Conservation (phyloP, 1,140 invertebrate species). For the Dufourea novaeangliae region DNA sequence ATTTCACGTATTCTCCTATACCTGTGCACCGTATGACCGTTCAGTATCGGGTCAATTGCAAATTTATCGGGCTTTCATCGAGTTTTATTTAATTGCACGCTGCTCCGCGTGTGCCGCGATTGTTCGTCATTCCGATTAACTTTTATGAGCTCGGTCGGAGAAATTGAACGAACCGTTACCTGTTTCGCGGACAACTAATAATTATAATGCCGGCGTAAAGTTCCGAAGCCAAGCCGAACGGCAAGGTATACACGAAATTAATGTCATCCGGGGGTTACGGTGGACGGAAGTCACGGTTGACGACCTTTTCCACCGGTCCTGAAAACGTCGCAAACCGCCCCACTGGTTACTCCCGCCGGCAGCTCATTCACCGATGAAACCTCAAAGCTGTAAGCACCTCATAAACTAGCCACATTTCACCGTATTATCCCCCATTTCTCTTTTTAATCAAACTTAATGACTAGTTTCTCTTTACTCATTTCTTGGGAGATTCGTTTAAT, state of each 20-base stretch:
- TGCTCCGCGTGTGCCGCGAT: no score
- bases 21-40: not conserved
- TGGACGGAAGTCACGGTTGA: conserved; percentile 31
- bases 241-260: conserved; percentile 38
- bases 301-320: conserved; percentile 6
- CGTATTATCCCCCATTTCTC: conserved; percentile 56
- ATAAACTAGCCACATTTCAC: conserved; percentile 66
- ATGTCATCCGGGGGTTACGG: conserved; percentile 26
- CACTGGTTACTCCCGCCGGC: not conserved
- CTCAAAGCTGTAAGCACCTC: conserved; percentile 62
- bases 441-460: conserved; percentile 72
- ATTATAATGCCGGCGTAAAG: conserved; percentile 3
- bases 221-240: conserved; percentile 10
- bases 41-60: not conserved
- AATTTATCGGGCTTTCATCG: conserved; percentile 1
- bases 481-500: not conserved
- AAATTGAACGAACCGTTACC: conserved; percentile 8
- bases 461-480: conserved; percentile 39
- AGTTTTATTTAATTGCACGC: not conserved
- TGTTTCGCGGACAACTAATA: not conserved
- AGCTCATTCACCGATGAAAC: conserved; percentile 55
- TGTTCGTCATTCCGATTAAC: not conserved
- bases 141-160: not conserved
- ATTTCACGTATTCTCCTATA: not conserved
- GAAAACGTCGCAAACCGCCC: conserved; percentile 14